Evolutionary conservation across 2,113 vertebrate genomes (phyloP).

Genomic region (Elephantulus edwardii): DNA sequence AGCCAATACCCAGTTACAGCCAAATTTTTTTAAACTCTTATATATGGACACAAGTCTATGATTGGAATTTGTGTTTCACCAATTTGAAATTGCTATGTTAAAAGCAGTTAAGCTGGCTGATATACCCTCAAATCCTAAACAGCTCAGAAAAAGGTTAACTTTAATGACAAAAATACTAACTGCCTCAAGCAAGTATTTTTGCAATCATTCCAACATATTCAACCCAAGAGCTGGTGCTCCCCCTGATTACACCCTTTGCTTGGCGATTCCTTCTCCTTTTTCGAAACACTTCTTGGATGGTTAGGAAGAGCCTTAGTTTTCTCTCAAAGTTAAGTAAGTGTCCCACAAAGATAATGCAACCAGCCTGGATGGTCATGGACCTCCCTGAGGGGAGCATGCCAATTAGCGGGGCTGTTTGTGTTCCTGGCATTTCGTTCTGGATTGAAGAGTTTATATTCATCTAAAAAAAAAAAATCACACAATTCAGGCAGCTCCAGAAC

Average conservation of each 20-base stretch:
- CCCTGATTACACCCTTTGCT: not conserved
- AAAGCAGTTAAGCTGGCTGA: not conserved
- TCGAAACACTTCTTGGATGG: conserved; percentile 27
- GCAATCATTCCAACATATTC: not conserved
- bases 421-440: conserved; percentile 64
- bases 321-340: conserved; percentile 16
- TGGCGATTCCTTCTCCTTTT: conserved; percentile 20
- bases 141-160: not conserved
- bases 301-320: not conserved
- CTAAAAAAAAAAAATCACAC: conserved; percentile 49
- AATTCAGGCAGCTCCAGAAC: conserved; percentile 49
- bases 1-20: not conserved
- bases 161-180: not conserved
- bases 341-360: not conserved
- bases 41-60: not conserved
- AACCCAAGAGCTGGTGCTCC: not conserved
- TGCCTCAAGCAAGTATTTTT: not conserved
- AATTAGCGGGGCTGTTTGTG: conserved; percentile 53
- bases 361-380: not conserved
- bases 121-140: not conserved
- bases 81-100: not conserved
- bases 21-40: not conserved
- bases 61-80: not conserved
- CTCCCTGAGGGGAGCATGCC: conserved; percentile 41
- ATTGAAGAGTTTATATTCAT: conserved; percentile 42